Conservation (phyloP, 2,797 vertebrate genomes). For the Potorous gilbertii region DNA sequence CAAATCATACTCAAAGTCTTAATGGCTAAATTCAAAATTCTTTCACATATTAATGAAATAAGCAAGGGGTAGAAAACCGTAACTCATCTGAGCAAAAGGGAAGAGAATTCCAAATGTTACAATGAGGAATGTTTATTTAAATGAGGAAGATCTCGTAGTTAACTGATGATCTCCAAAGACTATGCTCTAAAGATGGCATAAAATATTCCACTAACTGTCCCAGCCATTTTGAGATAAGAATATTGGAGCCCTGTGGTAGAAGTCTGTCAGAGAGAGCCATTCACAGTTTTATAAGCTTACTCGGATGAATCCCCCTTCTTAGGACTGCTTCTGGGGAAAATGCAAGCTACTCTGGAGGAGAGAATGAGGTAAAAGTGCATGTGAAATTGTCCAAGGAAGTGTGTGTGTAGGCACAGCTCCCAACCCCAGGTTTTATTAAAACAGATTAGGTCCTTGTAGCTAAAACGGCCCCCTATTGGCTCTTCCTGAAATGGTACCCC, state of each 20-base stretch:
- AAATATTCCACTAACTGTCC: slow-evolving; percentile 45
- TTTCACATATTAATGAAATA: slow-evolving; percentile 61
- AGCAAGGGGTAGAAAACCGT: slow-evolving; percentile 23
- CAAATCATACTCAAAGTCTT: slow-evolving; percentile 57
- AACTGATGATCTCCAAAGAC: slow-evolving; percentile 65
- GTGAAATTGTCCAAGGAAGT: slow-evolving; percentile 57
- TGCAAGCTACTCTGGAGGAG: slow-evolving; percentile 60
- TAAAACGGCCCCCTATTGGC: slow-evolving; percentile 60
- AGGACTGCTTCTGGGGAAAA: slow-evolving; percentile 47
- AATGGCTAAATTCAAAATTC: slow-evolving; percentile 56
- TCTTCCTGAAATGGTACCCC: slow-evolving; percentile 60
- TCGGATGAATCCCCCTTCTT: slow-evolving; percentile 61
- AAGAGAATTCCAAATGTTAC: slow-evolving; percentile 58
- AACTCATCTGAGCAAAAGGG: slow-evolving; percentile 59
- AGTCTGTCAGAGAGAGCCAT: slow-evolving; percentile 59
- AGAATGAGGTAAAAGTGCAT: slow-evolving; percentile 69
- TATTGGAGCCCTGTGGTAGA: slow-evolving; percentile 61
- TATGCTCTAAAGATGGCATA: background rate
- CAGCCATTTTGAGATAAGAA: slow-evolving; percentile 63
- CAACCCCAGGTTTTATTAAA: slow-evolving; percentile 58
- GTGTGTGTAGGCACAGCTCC: slow-evolving; percentile 50
- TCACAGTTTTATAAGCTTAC: slow-evolving; percentile 41
- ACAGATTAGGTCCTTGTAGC: slow-evolving; percentile 58
- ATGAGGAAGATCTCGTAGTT: slow-evolving; percentile 64
- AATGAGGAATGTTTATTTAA: slow-evolving; percentile 74